A percentile compares a stretch with the other conserved stretches of the same genome.
Evolutionary conservation across 2,888 invertebrate genomes (phyloP).

Genomic region (Platycheirus rosarum): DNA sequence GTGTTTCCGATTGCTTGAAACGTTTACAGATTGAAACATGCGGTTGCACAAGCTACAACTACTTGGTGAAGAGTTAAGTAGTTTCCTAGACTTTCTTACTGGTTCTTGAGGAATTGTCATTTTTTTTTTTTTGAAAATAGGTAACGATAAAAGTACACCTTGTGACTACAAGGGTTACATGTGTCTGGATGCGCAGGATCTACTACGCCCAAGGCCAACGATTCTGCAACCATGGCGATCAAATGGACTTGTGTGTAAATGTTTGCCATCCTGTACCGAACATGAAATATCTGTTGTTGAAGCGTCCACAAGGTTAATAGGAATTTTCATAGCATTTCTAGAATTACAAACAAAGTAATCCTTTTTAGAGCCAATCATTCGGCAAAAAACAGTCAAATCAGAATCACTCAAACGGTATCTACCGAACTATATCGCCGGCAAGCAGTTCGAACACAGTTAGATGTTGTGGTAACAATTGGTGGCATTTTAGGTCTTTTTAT

Average conservation of each 20-base stretch:
- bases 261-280: slow-evolving; percentile 88
- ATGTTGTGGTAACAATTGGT: slow-evolving; percentile 84
- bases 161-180: slow-evolving; percentile 86
- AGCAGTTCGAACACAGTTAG: slow-evolving; percentile 81
- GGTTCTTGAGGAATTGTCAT: too few relatives aligned
- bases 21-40: slow-evolving; percentile 85
- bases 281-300: slow-evolving; percentile 84
- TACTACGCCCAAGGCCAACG: slow-evolving; percentile 81
- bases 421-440: slow-evolving; percentile 83
- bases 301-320: slow-evolving; percentile 75
- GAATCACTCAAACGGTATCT: slow-evolving; percentile 28
- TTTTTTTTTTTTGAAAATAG: slow-evolving; percentile 36
- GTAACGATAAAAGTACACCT: slow-evolving; percentile 72
- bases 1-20: slow-evolving; percentile 87
- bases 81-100: too few relatives aligned
- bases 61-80: slow-evolving; percentile 80
- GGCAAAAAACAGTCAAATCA: background rate
- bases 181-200: slow-evolving; percentile 85
- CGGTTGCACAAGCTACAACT: slow-evolving; percentile 87
- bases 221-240: slow-evolving; percentile 83
- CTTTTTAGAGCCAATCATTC: too few relatives aligned
- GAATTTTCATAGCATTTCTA: too few relatives aligned
- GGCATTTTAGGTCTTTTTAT: slow-evolving; percentile 85
- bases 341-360: too few relatives aligned
- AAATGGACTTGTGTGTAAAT: slow-evolving; percentile 85